Percentiles rank a stretch among this genome's conserved stretches.
These are phyloP conservation scores for Agrenia bidenticulata DNA, from an alignment of 2,888 invertebrate genomes.

Conservation along the genomic window DNA sequence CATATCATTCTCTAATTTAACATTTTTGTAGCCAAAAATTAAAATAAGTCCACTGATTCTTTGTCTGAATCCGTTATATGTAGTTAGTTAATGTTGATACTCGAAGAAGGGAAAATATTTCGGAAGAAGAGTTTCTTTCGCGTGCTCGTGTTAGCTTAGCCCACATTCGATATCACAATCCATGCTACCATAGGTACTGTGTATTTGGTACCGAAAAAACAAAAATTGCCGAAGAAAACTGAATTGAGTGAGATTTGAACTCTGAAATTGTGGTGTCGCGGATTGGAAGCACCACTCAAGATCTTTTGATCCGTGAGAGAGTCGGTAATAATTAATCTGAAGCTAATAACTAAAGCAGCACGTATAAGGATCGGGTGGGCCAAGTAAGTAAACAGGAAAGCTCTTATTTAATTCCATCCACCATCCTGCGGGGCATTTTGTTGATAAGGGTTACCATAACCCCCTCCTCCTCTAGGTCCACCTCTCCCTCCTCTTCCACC, in stretches of 20 bases:
- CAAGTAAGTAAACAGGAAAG: constrained; percentile 43
- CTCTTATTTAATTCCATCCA: constrained; percentile 45
- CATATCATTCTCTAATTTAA: constrained; percentile 8
- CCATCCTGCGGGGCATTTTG: constrained; percentile 53
- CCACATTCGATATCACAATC: constrained; percentile 20
- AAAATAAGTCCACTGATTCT: constrained; percentile 18
- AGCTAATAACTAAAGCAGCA: constrained; percentile 18
- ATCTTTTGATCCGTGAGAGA: neutral
- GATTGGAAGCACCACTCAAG: constrained; percentile 13
- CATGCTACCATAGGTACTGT: constrained; percentile 11
- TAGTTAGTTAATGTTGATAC: constrained; percentile 15
- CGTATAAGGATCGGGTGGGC: constrained; percentile 39
- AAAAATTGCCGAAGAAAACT: constrained; percentile 1
- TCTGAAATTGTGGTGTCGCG: neutral
- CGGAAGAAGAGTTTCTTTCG: constrained; percentile 17
- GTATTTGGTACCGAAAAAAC: constrained; percentile 3
- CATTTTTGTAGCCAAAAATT: constrained; percentile 12
- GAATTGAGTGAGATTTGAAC: constrained; percentile 10
- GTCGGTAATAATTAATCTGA: constrained; percentile 10
- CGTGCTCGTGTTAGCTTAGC: constrained; percentile 19
- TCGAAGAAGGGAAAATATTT: constrained; percentile 16
- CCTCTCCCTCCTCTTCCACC: constrained; percentile 33
- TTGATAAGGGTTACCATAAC: neutral
- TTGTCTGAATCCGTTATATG: constrained; percentile 5
- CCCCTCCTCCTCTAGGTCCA: constrained; percentile 32